phyloP scores from a whole-genome alignment of 2,797 vertebrate genomes.

The Sebastes steindachneri region DNA sequence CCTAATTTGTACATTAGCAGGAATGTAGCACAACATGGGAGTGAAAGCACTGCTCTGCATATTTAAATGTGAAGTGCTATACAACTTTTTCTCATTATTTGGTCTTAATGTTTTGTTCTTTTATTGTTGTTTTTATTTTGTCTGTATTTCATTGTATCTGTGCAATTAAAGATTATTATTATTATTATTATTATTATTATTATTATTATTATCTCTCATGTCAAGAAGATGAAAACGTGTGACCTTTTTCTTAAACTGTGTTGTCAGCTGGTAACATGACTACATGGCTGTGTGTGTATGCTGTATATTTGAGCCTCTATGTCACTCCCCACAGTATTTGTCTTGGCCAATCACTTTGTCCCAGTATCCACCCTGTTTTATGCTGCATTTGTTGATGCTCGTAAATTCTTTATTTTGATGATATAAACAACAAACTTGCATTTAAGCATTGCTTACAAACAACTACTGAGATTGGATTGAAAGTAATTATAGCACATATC shows the following conservation, averaged over 20 bases:
- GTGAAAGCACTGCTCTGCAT: too few relatives aligned
- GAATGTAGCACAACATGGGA: too few relatives aligned
- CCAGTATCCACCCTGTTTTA: not conserved
- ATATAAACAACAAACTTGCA: not conserved
- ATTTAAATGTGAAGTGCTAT: too few relatives aligned
- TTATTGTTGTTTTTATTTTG: too few relatives aligned
- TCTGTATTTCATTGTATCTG: too few relatives aligned
- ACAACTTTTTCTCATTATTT: too few relatives aligned
- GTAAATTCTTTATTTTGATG: not conserved
- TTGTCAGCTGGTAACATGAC: not conserved
- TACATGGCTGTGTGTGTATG: not conserved
- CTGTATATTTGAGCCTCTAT: conserved; percentile 36
- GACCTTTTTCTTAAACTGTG: not conserved
- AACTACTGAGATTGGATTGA: accelerated
- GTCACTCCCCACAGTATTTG: conserved; percentile 57
- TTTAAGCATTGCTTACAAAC: not conserved
- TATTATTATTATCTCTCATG: not conserved
- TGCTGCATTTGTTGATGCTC: conserved; percentile 30
- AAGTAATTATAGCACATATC: accelerated
- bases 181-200: too few relatives aligned
- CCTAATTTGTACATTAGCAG: too few relatives aligned
- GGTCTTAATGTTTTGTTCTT: too few relatives aligned
- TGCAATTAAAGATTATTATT: too few relatives aligned
- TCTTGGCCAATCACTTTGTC: conserved; percentile 65
- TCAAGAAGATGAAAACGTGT: not conserved